Base-by-base conservation (phyloP, 2,113 vertebrate genomes). In the Dryoscopus gambensis region DNA sequence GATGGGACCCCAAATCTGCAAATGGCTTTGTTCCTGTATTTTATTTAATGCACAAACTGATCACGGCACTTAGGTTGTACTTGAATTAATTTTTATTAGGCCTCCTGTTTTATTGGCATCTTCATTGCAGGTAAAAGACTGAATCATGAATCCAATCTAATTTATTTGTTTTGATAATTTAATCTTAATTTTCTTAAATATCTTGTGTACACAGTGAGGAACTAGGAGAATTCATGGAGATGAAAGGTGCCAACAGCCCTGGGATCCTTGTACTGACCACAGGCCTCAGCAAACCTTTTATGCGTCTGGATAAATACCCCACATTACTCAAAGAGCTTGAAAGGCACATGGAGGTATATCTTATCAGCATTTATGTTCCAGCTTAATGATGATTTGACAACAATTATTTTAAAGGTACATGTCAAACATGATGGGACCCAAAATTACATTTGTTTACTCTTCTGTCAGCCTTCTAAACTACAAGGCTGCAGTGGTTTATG, bases 221-320 rank as follows among this genome's bases (percentile, higher is more conserved):
- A 22, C 97, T 99, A 93, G 99, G 99, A 59, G 99, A 99, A 92
- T 99, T 99, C 92, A 99, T 99, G 99, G 99, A 99, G 97, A 95
- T 98, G 46, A 99, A 98, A 93, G 99, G 99, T 60, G 99, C 99
- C 81, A 98, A 98, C 97, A 98, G 95, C 89, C 99, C 99, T 5
- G 99, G 99, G 71, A 99, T 99, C 97, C 99, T 99, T 77, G 99
- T 98, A 40, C 96, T 99, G 95, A 99, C 99, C 93, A 99, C 99
- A 0, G 99, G 99, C 97, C 99, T 99, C 96, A 99, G 99, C 98
- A 99, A 99, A 97, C 99, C 99, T n/a, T 99, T 99, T 91, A 99
- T 99, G 99, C 99, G 99, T 95, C 98, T 99, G 79, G 99, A 99
- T 97, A 99, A 99, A 97, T 99, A 99, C 97, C 99, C 99, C 42